Base-by-base conservation (phyloP, 2,113 vertebrate species). In the Anhinga rufa region DNA sequence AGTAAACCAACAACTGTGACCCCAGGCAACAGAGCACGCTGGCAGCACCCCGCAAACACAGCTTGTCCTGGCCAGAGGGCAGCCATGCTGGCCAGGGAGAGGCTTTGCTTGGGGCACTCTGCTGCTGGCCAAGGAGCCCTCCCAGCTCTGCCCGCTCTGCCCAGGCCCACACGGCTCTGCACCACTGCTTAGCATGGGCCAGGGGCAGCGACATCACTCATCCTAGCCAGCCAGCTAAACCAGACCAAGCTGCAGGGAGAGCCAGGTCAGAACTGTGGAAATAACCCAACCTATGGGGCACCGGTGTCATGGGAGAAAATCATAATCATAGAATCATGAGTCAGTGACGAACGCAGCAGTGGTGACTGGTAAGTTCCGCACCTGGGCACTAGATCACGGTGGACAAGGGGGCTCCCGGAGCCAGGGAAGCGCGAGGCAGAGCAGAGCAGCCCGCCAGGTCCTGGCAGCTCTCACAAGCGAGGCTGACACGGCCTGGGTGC, bases 41-140 rank as follows among this genome's bases (percentile, higher is more conserved):
- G 65, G 60, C 65, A 87, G 57, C 28, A 66, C 68, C 32, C 62
- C 4, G 2, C 57, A 65, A 2, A 2, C 48, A 4, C n/a, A 9
- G 20, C 40, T 52, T 6, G 46, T 2, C 51, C 70, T 62, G 79
- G 29, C 38, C 5, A 6, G 12, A 21, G 14, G 6, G 17, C 40
- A n/a, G 38, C 25, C 46, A 15, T 1, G 0, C 46, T n/a, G 51
- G 10, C 32, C 0, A 7, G 6, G 22, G 29, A 55, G 7, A 46
- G 24, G 55, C 42, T 65, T 48, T 76, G 48, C 40, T 24, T 2
- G 4, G 26, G 8, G 13, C 49, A 21, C 5, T 7, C 28, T 68
- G 58, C 64, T 44, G 74, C 22, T 0, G 3, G 20, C 20, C 40
- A 40, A 61, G 49, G 44, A 77, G 49, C 38, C 49, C 48, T 44